Evolutionary conservation across 1,140 invertebrate genomes (phyloP).

Genomic region (Acromyrmex echinatior): DNA sequence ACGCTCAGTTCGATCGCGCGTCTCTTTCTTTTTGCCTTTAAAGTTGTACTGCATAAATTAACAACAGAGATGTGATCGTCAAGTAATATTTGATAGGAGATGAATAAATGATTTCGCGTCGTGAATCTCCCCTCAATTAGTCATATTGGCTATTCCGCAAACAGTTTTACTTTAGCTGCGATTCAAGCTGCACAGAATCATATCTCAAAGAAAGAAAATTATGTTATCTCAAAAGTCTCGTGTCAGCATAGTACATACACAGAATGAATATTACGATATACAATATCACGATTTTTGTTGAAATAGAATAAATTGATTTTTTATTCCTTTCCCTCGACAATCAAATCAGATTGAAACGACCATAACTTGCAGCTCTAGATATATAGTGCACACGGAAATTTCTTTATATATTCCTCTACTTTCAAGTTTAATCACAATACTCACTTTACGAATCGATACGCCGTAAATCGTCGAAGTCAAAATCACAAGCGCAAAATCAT

Average conservation of each 20-base stretch:
- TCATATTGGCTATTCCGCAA: background rate
- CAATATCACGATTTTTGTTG: constrained; percentile 18
- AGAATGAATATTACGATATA: background rate
- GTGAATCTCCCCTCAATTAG: background rate
- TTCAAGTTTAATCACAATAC: constrained; percentile 63
- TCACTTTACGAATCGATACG: constrained; percentile 55
- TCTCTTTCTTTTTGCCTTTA: background rate
- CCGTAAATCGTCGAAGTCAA: constrained; percentile 52
- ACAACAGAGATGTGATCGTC: constrained; percentile 26
- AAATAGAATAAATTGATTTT: constrained; percentile 32
- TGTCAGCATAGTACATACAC: background rate
- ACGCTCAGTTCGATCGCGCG: background rate
- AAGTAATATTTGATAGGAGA: constrained; percentile 12
- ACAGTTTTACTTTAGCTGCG: constrained; percentile 17
- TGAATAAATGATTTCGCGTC: constrained; percentile 10
- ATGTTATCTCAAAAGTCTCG: background rate
- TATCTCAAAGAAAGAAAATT: background rate
- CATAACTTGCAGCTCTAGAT: constrained; percentile 52
- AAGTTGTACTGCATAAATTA: constrained; percentile 36
- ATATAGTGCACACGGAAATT: constrained; percentile 37
- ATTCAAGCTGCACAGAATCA: constrained; percentile 9
- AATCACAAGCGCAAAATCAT: constrained; percentile 60
- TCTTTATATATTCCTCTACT: constrained; percentile 41
- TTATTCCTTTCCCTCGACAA: constrained; percentile 24
- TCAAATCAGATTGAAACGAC: constrained; percentile 33